Conservation (phyloP, 2,888 invertebrate genomes). For the Melieria omissa region DNA sequence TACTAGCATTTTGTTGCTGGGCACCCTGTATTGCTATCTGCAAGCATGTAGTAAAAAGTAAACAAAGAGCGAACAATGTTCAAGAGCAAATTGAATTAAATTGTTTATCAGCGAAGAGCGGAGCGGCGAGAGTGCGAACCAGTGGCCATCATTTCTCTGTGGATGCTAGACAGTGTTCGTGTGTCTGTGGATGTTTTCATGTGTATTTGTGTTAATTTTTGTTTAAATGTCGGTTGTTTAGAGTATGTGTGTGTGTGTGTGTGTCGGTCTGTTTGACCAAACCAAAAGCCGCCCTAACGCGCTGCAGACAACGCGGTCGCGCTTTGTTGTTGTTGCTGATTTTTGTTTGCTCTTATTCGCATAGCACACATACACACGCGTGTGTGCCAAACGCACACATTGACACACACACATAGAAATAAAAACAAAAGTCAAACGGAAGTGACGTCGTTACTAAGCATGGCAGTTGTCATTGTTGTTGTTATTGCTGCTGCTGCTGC, state of each 20-base stretch:
- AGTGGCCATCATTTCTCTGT: slow-evolving; percentile 17
- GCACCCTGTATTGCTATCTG: no score
- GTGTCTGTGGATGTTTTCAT: background rate
- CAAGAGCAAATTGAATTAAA: no score
- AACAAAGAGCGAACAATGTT: no score
- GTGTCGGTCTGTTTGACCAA: slow-evolving; percentile 19
- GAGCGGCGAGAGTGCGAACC: background rate
- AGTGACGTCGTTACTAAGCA: slow-evolving; percentile 40
- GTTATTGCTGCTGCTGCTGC: slow-evolving; percentile 6
- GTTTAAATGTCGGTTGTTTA: slow-evolving; percentile 4
- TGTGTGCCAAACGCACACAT: background rate
- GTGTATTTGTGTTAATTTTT: slow-evolving; percentile 12
- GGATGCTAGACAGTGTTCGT: slow-evolving; percentile 36
- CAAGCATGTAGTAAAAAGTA: no score
- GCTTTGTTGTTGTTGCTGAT: no score
- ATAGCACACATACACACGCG: background rate
- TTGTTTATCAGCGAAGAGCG: background rate
- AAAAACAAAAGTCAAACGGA: slow-evolving; percentile 37
- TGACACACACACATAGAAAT: slow-evolving; percentile 11
- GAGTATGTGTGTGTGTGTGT: slow-evolving; percentile 18
- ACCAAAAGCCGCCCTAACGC: slow-evolving; percentile 7
- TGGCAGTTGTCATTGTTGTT: slow-evolving; percentile 9
- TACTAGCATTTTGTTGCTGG: no score
- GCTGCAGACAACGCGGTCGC: background rate
- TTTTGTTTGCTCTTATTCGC: background rate